Conservation (phyloP, 2,888 invertebrate species). For the Rhodophaea formosa region DNA sequence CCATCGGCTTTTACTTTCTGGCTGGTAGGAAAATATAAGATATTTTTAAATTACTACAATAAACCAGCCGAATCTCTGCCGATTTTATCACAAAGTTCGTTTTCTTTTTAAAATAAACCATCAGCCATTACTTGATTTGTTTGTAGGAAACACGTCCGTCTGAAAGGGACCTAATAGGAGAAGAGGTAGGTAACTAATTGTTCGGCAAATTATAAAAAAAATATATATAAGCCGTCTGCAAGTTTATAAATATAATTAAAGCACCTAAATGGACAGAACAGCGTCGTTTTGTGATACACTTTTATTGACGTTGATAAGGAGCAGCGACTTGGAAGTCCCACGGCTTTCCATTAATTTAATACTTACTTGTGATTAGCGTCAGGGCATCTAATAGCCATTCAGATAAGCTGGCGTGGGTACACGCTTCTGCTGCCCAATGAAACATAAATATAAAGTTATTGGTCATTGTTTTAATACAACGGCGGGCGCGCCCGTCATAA, state of each 20-base stretch:
- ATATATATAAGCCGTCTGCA: too few species aligned
- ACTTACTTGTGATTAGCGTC: conserved; percentile 27
- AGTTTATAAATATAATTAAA: neutral
- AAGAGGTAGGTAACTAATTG: too few species aligned
- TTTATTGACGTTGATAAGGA: conserved; percentile 11
- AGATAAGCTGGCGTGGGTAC: conserved; percentile 44
- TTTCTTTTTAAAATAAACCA: too few species aligned
- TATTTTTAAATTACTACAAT: too few species aligned
- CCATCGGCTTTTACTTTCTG: too few species aligned
- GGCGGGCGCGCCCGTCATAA: conserved; percentile 51
- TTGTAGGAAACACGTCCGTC: too few species aligned
- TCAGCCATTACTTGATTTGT: too few species aligned
- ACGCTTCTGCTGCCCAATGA: conserved; percentile 52
- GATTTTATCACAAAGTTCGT: too few species aligned
- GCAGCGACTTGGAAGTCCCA: conserved; percentile 13
- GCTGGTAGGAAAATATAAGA: too few species aligned
- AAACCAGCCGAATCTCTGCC: too few species aligned
- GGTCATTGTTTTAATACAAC: conserved; percentile 74
- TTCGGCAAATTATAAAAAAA: too few species aligned
- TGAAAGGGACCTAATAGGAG: too few species aligned
- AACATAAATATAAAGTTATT: conserved; percentile 71
- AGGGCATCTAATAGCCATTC: conserved; percentile 34
- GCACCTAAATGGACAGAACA: neutral
- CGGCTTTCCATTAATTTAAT: conserved; percentile 30
- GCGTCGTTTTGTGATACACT: conserved; percentile 11